Evolutionary conservation across 2,888 invertebrate genomes (phyloP).

Genomic region (Agrochola lychnidis): DNA sequence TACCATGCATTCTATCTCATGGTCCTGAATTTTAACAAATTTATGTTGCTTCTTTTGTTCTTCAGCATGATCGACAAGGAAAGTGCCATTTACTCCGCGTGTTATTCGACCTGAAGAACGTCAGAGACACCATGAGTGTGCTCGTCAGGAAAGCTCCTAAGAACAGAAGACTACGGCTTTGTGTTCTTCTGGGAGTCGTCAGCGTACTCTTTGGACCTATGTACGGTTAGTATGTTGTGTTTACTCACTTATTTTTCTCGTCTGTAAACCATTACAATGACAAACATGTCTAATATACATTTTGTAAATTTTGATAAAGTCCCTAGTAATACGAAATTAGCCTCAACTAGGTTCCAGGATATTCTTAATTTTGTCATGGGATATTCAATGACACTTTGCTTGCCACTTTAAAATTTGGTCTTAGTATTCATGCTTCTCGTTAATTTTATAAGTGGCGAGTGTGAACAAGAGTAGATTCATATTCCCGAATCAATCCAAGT

Average conservation of each 20-base stretch:
- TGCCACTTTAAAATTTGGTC: not conserved
- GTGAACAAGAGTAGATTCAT: not conserved
- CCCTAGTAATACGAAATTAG: not conserved
- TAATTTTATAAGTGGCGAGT: not conserved
- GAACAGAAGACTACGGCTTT: conserved; percentile 82
- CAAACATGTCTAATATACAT: not conserved
- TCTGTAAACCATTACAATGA: not conserved
- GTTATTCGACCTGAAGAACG: conserved; percentile 82
- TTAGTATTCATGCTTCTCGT: not conserved
- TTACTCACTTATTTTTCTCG: not conserved
- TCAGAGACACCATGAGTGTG: conserved; percentile 85
- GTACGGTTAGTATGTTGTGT: conserved; percentile 82
- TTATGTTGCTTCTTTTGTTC: not conserved
- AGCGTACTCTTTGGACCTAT: conserved; percentile 89
- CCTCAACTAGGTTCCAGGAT: not conserved
- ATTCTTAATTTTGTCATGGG: too few species aligned
- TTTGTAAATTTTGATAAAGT: not conserved
- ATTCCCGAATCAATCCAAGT: not conserved
- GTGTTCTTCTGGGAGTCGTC: conserved; percentile 82
- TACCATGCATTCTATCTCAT: not conserved
- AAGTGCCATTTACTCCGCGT: conserved; percentile 73
- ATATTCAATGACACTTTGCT: too few species aligned
- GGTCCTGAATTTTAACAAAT: not conserved
- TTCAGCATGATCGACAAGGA: conserved; percentile 81
- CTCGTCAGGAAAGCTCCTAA: conserved; percentile 85